phyloP scores from a whole-genome alignment of 1,140 invertebrate species.

The Calliopsis andreniformis region DNA sequence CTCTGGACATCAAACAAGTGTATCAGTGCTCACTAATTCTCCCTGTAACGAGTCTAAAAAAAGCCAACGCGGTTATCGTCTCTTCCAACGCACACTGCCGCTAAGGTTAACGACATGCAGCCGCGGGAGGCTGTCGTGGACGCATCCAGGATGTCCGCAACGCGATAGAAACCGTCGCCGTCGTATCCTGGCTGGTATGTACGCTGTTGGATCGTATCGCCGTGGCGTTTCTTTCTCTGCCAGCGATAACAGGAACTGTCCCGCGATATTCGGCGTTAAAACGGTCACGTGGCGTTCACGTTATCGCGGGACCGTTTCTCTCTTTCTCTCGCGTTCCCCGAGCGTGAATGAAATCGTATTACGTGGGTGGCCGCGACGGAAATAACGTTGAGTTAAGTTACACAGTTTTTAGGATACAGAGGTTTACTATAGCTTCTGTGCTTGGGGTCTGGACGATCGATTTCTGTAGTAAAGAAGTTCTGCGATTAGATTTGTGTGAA shows the following conservation, averaged over 20 bases:
- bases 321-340: neutral
- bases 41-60: too few species aligned
- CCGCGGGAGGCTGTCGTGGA: constrained; percentile 52
- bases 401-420: neutral
- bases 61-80: constrained; percentile 45
- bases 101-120: constrained; percentile 70
- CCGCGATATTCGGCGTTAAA: constrained; percentile 46
- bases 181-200: constrained; percentile 62
- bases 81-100: constrained; percentile 58
- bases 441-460: too few species aligned
- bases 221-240: constrained; percentile 32
- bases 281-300: constrained; percentile 19
- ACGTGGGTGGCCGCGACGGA: constrained; percentile 32
- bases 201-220: constrained; percentile 42
- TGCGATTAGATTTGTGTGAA: too few species aligned
- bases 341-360: constrained; percentile 39
- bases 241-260: constrained; percentile 30
- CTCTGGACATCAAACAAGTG: too few species aligned
- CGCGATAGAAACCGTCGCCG: constrained; percentile 63
- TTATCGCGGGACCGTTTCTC: constrained; percentile 14
- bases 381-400: constrained; percentile 16
- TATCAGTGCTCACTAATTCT: neutral
- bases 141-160: constrained; percentile 71
- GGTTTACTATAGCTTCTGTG: too few species aligned
- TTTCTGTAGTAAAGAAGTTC: too few species aligned